These are phyloP conservation scores for Brotogeris chrysoptera DNA, from an alignment of 2,797 vertebrate genomes.

Conservation along the genomic window DNA sequence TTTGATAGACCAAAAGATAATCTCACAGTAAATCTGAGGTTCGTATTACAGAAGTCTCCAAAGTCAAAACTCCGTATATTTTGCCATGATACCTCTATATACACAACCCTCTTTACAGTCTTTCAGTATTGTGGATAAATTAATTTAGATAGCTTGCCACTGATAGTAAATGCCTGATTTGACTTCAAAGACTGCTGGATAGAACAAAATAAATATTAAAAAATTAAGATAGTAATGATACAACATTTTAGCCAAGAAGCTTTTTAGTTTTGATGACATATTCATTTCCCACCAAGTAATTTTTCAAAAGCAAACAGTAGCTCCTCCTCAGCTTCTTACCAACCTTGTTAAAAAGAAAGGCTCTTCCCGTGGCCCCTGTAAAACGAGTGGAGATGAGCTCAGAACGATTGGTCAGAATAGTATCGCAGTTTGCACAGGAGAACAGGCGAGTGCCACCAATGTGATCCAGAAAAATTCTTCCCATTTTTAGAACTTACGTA, in stretches of 20 bases:
- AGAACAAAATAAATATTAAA: background rate
- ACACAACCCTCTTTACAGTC: background rate
- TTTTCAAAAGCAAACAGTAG: background rate
- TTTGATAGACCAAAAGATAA: background rate
- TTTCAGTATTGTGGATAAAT: background rate
- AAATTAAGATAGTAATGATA: background rate
- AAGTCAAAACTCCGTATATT: background rate
- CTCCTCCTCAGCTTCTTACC: background rate
- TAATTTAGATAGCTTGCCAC: background rate
- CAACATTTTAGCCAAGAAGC: background rate
- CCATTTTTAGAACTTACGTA: conserved; percentile 79
- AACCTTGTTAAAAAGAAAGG: conserved; percentile 99
- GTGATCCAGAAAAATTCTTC: conserved; percentile 97
- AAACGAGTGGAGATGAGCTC: conserved; percentile 98
- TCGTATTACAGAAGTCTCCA: background rate
- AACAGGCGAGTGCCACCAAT: conserved; percentile 97
- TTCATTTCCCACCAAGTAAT: background rate
- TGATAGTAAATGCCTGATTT: background rate
- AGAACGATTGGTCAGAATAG: conserved; percentile 95
- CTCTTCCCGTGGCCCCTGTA: conserved; percentile 95
- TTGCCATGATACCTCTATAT: background rate
- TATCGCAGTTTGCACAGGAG: conserved; percentile 98
- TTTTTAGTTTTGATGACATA: background rate
- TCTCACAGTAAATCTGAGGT: background rate
- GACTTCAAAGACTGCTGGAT: background rate